Evolutionary conservation across 1,140 invertebrate species (phyloP), one percentile per base, ranked within the genome.

Genomic region (Psix sp.): DNA sequence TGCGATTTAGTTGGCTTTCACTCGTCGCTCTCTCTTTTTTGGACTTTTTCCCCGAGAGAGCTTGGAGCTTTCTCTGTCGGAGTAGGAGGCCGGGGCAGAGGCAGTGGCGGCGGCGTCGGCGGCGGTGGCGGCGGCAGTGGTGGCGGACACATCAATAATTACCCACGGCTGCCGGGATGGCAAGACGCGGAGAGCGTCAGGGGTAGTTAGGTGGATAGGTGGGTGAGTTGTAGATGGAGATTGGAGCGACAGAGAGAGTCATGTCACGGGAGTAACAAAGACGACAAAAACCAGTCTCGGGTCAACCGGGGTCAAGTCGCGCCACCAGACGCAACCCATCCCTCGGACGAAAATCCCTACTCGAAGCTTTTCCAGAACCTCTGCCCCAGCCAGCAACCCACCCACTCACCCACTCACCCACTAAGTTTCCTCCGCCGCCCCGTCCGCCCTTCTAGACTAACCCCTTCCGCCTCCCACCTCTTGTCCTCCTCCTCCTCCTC

Each of bases 71-170:
- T 71, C 59, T 45, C 70, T 74, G 35, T 45, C 21, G 18, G 24
- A 33, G 42, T 67, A 75, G 70, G 48, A 26, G 40, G 43, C 20
- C 59, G 51, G 52, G 70, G 63, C 54, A 46, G 68, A 56, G 65
- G 45, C 38, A 54, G 52, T 36, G 39, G 45, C 35, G 42, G 65
- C 20, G 62, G 77, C 65, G 75, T 45, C 38, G 46, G 52, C 36
- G 43, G 49, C 40, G 42, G 68, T 24, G 62, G 77, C 65, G 75
- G 77, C 65, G 75, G 73, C 72, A 73, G 78, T 68, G 70, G 78
- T 76, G 75, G 82, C 80, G 82, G 84, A 86, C 85, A 83, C 84
- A 85, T 85, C 83, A 85, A 86, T 86, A 86, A 86, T 86, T 86
- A 86, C 81, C 84, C 80, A 77, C 76, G 77, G 76, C 78, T 77